A percentile compares a stretch with the other conserved stretches of the same genome.
phyloP scores from a whole-genome alignment of 2,888 invertebrate species.

The Diadegma fenestrale region DNA sequence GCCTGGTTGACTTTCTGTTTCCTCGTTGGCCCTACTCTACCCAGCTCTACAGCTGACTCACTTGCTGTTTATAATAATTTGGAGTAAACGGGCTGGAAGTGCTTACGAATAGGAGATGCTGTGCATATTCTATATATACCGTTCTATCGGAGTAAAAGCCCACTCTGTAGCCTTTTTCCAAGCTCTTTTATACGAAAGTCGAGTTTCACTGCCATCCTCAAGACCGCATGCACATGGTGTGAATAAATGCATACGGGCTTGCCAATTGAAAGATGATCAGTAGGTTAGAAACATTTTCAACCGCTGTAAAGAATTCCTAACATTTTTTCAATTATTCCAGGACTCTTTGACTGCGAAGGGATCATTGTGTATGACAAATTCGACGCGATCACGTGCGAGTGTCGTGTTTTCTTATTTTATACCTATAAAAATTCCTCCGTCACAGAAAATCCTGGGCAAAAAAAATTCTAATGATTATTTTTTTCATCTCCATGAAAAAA shows the following conservation, averaged over 20 bases:
- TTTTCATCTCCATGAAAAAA: neutral
- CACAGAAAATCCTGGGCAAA: neutral
- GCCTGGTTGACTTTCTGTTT: slow-evolving; percentile 57
- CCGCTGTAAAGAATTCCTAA: neutral
- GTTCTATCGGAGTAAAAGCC: slow-evolving; percentile 53
- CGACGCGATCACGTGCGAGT: neutral
- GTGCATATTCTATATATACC: slow-evolving; percentile 6
- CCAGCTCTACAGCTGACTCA: slow-evolving; percentile 56
- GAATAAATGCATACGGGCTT: slow-evolving; percentile 18
- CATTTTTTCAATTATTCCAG: neutral
- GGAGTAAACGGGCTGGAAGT: slow-evolving; percentile 70
- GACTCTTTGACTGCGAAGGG: neutral
- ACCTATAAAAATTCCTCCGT: neutral
- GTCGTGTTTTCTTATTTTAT: neutral
- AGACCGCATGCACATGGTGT: slow-evolving; percentile 36
- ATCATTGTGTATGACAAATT: neutral
- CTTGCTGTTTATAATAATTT: slow-evolving; percentile 73
- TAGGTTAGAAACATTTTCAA: neutral
- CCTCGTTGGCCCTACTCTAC: slow-evolving; percentile 40
- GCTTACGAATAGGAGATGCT: slow-evolving; percentile 63
- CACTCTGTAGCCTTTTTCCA: slow-evolving; percentile 46
- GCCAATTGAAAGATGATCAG: neutral
- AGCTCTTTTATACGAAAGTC: slow-evolving; percentile 54
- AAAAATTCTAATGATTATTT: neutral
- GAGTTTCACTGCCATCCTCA: slow-evolving; percentile 50